Conservation (phyloP, 2,797 vertebrate species). For the Danio jaintianensis region DNA sequence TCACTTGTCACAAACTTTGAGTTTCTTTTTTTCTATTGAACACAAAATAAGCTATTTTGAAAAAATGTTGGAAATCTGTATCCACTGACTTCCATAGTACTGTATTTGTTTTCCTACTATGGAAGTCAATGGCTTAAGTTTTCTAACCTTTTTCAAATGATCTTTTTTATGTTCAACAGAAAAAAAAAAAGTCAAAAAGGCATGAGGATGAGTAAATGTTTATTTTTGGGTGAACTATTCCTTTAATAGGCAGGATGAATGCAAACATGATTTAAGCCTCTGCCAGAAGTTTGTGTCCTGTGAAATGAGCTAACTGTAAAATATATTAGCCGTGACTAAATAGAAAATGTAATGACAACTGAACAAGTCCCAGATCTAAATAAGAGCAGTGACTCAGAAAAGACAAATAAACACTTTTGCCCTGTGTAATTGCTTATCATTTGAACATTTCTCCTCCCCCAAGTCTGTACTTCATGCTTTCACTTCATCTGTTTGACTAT, state of each 20-base stretch:
- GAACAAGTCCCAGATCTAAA: constrained; percentile 25
- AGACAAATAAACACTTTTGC: constrained; percentile 27
- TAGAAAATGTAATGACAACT: constrained; percentile 22
- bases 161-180: too few species aligned
- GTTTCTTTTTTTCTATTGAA: too few species aligned
- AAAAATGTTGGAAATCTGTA: too few species aligned
- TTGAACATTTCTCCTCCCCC: constrained; percentile 10
- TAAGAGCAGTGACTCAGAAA: constrained; percentile 19
- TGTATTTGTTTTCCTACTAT: too few species aligned
- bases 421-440: constrained; percentile 26
- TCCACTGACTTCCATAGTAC: too few species aligned
- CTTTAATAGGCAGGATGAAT: neutral
- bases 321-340: constrained; percentile 28
- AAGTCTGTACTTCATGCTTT: constrained; percentile 10
- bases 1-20: too few species aligned
- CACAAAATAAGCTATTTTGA: neutral
- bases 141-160: too few species aligned
- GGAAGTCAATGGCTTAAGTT: too few species aligned
- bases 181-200: too few species aligned
- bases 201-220: too few species aligned
- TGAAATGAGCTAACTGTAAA: constrained; percentile 38
- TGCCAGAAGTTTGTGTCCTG: constrained; percentile 33
- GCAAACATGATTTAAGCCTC: constrained; percentile 10
- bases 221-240: too few species aligned
- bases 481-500: neutral